Evolutionary conservation across 2,113 vertebrate genomes (phyloP).

Genomic region (Penelope pileata): DNA sequence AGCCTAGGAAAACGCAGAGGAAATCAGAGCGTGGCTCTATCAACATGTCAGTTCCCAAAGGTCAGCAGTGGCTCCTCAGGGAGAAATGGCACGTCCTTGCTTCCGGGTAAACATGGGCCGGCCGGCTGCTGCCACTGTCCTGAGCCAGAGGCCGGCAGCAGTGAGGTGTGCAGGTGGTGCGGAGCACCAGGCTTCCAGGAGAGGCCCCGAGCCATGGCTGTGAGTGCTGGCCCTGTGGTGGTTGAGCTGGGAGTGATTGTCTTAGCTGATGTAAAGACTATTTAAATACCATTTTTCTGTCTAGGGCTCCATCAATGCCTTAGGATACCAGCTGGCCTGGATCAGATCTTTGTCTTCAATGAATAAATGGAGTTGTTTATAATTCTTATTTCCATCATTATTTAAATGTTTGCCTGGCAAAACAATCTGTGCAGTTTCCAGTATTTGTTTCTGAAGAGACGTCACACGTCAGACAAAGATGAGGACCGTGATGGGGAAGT

Average conservation of each 20-base stretch:
- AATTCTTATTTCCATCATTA: slow-evolving; percentile 51
- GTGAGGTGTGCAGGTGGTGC: not conserved
- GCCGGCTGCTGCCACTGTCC: not conserved
- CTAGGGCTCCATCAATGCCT: not conserved
- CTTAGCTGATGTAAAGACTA: slow-evolving; percentile 1
- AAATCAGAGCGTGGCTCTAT: not conserved
- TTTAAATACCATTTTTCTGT: slow-evolving; percentile 20
- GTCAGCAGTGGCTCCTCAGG: not conserved
- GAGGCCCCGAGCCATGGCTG: fast-evolving
- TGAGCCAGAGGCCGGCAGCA: not conserved
- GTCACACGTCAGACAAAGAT: not conserved
- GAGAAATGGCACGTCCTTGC: slow-evolving; percentile 27
- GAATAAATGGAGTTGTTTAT: slow-evolving; percentile 57
- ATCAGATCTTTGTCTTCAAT: slow-evolving; percentile 36
- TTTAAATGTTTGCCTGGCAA: slow-evolving; percentile 55
- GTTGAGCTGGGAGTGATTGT: not conserved
- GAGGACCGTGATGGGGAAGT: not conserved
- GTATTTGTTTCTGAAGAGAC: slow-evolving; percentile 57
- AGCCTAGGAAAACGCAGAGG: slow-evolving; percentile 56
- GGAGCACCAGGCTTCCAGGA: not conserved
- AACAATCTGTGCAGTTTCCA: slow-evolving; percentile 60
- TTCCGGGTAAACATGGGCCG: not conserved
- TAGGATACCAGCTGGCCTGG: slow-evolving; percentile 4
- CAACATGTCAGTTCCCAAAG: slow-evolving; percentile 17
- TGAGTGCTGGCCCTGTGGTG: not conserved